A percentile compares a stretch with the other conserved stretches of the same genome.
These are phyloP conservation scores for Chionoecetes opilio DNA, from an alignment of 1,140 invertebrate species.

Conservation along the genomic window DNA sequence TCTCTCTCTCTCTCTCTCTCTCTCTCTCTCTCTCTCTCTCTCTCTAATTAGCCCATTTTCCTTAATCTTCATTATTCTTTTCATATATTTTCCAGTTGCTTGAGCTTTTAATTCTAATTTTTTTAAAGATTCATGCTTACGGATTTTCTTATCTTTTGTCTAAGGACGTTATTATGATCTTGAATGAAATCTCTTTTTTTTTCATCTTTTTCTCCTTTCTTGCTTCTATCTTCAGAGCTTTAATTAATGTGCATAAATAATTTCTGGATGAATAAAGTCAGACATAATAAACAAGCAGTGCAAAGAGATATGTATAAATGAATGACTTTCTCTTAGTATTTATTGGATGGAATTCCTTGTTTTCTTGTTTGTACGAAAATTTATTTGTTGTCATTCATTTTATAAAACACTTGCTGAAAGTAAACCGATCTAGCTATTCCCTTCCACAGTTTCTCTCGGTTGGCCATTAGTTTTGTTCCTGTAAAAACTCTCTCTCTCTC, in stretches of 20 bases:
- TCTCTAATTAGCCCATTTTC: slow-evolving; percentile 21
- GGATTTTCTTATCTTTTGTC: slow-evolving; percentile 6
- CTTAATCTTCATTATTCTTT: background rate
- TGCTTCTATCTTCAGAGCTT: slow-evolving; percentile 8
- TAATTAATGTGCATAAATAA: background rate
- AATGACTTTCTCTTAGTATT: background rate
- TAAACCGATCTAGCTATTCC: too few species aligned
- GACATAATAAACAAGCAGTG: slow-evolving; percentile 20
- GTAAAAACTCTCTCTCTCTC: too few species aligned
- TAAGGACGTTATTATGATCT: background rate
- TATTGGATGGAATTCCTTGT: too few species aligned
- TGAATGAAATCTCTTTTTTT: background rate
- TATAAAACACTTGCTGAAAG: too few species aligned
- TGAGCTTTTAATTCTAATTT: background rate
- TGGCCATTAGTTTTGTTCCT: too few species aligned
- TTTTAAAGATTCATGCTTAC: slow-evolving; percentile 8
- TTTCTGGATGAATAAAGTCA: background rate
- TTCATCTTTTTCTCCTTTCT: background rate
- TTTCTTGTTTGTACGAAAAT: too few species aligned
- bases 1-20: slow-evolving; percentile 41
- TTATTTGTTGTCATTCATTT: too few species aligned
- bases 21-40: slow-evolving; percentile 17
- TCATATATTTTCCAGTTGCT: background rate
- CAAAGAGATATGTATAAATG: background rate
- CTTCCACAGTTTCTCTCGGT: too few species aligned